phyloP scores from a whole-genome alignment of 2,888 invertebrate species.

The Axea sp. region DNA sequence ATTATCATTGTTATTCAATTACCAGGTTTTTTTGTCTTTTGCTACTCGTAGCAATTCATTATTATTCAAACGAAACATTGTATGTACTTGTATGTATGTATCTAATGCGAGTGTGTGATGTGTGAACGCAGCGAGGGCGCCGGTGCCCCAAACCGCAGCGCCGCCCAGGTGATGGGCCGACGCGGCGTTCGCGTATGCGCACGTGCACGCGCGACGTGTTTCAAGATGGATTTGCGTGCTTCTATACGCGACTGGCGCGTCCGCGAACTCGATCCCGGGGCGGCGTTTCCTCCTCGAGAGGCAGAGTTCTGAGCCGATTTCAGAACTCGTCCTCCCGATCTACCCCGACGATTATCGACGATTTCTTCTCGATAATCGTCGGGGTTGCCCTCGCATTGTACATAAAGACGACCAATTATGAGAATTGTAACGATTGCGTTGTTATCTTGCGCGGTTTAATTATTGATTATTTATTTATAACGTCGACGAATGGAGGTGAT shows the following conservation, averaged over 20 bases:
- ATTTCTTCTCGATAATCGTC: slow-evolving; percentile 11
- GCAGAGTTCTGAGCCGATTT: background rate
- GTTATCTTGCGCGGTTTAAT: slow-evolving; percentile 73
- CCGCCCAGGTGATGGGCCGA: slow-evolving; percentile 6
- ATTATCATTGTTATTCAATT: slow-evolving; percentile 69
- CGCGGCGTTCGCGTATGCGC: background rate
- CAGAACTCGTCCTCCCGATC: slow-evolving; percentile 5
- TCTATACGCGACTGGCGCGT: slow-evolving; percentile 8
- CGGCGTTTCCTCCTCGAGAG: background rate
- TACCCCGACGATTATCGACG: slow-evolving; percentile 7
- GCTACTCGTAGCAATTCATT: slow-evolving; percentile 71
- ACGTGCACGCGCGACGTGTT: background rate
- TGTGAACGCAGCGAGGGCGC: slow-evolving; percentile 16
- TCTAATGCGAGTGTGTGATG: slow-evolving; percentile 31
- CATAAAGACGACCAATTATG: slow-evolving; percentile 13
- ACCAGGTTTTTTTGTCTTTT: slow-evolving; percentile 72
- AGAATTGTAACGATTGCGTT: slow-evolving; percentile 68
- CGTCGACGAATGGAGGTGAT: slow-evolving; percentile 67
- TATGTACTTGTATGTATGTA: slow-evolving; percentile 72
- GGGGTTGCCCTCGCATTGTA: slow-evolving; percentile 7
- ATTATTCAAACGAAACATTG: slow-evolving; percentile 69
- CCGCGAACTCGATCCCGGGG: background rate
- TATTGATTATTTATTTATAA: slow-evolving; percentile 75
- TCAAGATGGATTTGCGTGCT: background rate
- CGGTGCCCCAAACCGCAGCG: slow-evolving; percentile 10